Evolutionary conservation across 2,888 invertebrate species (phyloP), one percentile per base, ranked within the genome.

Genomic region (Pseudanteris insignis): DNA sequence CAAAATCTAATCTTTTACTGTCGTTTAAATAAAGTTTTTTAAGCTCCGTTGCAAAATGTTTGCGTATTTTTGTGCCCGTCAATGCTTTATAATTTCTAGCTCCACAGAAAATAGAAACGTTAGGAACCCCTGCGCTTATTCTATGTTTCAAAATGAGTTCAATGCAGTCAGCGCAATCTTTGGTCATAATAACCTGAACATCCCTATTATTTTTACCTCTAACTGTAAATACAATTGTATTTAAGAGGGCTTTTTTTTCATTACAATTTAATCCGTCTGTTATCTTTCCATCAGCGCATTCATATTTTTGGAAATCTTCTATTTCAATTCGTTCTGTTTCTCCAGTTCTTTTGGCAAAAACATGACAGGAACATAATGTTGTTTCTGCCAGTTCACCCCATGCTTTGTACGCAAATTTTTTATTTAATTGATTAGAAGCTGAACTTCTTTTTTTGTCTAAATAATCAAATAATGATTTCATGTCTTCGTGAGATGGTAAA

Each of bases 31-130:
- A n/a, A 3, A 44, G 5, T 13, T 34, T 25, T 15, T 30, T 44
- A 0, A 5, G 21, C 11, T 44, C 25, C 1, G 44, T 44, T 7
- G 44, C 44, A 4, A 44, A 26, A 2, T 44, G 34, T 8, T 44
- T 44, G 10, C 44, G 2, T 11, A 44, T 5, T 34, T 44, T 44
- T 1, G 33, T 44, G 0, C 34, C 44, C 15, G 33, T 24, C 21
- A 44, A 24, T 5, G 8, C 1, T 8, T 28, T 10, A 29, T 4
- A 1, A 26, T 26, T 15, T 11, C 18, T 6, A n/a, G 29, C 40
- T 10, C 40, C 40, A 15, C 15, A 40, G 28, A 11, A 2, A 6
- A 14, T 4, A 8, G 37, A 10, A 12, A 18, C 12, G 24, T 40
- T 15, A 8, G 40, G 12, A 14, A 40, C 28, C 2, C 28, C 28